phyloP scores from a whole-genome alignment of 2,888 invertebrate genomes.

The Sisyra terminalis region DNA sequence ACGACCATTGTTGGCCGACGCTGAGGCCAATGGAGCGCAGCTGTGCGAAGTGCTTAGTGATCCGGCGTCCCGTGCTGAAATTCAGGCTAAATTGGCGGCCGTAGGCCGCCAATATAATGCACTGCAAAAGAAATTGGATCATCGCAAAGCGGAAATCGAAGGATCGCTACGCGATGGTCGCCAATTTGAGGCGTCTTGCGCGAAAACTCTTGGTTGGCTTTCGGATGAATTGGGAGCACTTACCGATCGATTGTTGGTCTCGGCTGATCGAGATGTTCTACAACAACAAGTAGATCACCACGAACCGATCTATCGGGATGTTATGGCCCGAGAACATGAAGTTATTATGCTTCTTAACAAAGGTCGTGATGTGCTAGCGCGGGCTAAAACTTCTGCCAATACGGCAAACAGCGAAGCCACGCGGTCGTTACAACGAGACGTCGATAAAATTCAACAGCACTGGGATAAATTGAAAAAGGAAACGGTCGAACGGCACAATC shows the following conservation, averaged over 20 bases:
- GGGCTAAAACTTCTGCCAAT: conserved; percentile 20
- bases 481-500: conserved; percentile 69
- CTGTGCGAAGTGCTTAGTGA: conserved; percentile 78
- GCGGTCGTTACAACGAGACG: conserved; percentile 52
- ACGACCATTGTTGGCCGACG: conserved; percentile 70
- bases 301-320: conserved; percentile 77
- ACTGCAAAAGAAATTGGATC: conserved; percentile 77
- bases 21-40: conserved; percentile 79
- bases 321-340: conserved; percentile 80
- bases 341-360: conserved; percentile 87
- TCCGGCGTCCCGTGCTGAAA: conserved; percentile 78
- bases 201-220: conserved; percentile 81
- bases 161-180: conserved; percentile 69
- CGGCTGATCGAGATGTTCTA: conserved; percentile 68
- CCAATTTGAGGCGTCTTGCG: conserved; percentile 77
- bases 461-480: conserved; percentile 72
- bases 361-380: conserved; percentile 51
- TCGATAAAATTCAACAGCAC: conserved; percentile 77
- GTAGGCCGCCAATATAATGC: conserved; percentile 79
- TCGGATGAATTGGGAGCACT: conserved; percentile 60
- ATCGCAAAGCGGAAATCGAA: conserved; percentile 80
- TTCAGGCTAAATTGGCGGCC: conserved; percentile 71
- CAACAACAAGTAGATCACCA: conserved; percentile 78
- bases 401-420: conserved; percentile 24
- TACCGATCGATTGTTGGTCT: conserved; percentile 63